Evolutionary conservation across 1,140 invertebrate species (phyloP), one percentile per base, ranked within the genome.

Genomic region (Phocides pigmalion): DNA sequence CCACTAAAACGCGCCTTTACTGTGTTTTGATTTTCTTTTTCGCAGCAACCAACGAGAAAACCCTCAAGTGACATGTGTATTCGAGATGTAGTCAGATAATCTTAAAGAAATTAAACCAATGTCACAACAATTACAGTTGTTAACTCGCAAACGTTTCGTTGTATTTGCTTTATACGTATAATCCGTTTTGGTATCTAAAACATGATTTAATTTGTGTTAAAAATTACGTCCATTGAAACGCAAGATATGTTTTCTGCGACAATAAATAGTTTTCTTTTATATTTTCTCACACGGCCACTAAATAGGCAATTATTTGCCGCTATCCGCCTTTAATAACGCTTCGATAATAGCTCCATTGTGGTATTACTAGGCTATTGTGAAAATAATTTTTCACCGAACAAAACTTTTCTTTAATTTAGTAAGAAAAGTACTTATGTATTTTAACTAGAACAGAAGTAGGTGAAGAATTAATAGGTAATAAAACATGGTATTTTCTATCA

Each of bases 11-110:
- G 62, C 54, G 76, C 75, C 78, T 81, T 85, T 79, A 82, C 79
- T 81, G 65, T 82, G 79, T 86, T 90, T 87, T 87, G 80, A 90
- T 86, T 84, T 82, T 83, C 70, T 66, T 58, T 58, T 58, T 32
- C 53, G 6, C 19, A 20, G 14, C 22, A 44, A 39, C 65, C 72
- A 62, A 44, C 67, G 39, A 58, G 53, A 58, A 58, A 58, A 58
- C 53, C 20, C 37, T 56, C 58, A 44, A 42, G 42, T 68, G 69
- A 74, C 70, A 72, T 67, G 74, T 68, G 62, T 72, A 77, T 79
- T 65, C 62, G 61, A 72, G 69, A 71, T 66, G 68, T 68, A 75
- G 39, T 67, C 66, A 72, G 35, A 54, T 54, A 54, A 54, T 25
- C 51, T 42, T 54, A 54, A 54, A 50, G 9, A 28, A 54, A 54